A percentile compares a stretch with the other conserved stretches of the same genome.
phyloP scores from a whole-genome alignment of 2,113 vertebrate genomes.

The Pelvicachromis taeniatus region DNA sequence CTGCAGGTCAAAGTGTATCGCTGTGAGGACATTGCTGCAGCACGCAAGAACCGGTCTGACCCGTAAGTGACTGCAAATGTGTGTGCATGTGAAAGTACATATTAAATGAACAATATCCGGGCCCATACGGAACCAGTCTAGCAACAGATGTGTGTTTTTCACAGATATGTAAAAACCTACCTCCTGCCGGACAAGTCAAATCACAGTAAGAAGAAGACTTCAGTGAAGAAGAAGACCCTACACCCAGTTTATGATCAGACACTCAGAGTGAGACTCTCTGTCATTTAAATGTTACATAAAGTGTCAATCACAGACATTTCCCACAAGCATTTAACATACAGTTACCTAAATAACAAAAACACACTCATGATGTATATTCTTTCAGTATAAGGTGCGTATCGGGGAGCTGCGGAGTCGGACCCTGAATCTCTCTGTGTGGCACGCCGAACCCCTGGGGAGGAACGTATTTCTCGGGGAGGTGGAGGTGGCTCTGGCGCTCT shows the following conservation, averaged over 20 bases:
- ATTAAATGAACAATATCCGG: neutral
- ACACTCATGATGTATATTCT: neutral
- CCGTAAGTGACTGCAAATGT: constrained; percentile 78
- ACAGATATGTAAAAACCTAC: constrained; percentile 93
- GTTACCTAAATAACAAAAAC: neutral
- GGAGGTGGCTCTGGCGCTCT: constrained; percentile 80
- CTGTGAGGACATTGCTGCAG: constrained; percentile 85
- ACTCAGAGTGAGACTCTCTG: constrained; percentile 76
- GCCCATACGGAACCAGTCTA: neutral
- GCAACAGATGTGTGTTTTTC: neutral
- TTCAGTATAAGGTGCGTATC: constrained; percentile 84
- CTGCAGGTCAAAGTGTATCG: constrained; percentile 81
- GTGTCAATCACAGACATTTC: neutral
- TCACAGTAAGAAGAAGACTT: constrained; percentile 90
- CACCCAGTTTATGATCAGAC: constrained; percentile 91
- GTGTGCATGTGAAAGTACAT: neutral
- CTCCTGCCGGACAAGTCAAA: constrained; percentile 89
- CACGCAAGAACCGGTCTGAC: constrained; percentile 82
- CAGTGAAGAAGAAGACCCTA: constrained; percentile 85
- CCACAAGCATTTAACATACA: neutral
- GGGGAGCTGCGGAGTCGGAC: constrained; percentile 81
- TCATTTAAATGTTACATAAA: constrained; percentile 2
- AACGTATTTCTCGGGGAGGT: constrained; percentile 94
- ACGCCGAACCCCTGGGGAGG: constrained; percentile 82
- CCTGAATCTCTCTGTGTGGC: constrained; percentile 93